A percentile compares a stretch with the other conserved stretches of the same genome.
phyloP scores from a whole-genome alignment of 2,888 invertebrate species.

The Drosophila flavopinicola region DNA sequence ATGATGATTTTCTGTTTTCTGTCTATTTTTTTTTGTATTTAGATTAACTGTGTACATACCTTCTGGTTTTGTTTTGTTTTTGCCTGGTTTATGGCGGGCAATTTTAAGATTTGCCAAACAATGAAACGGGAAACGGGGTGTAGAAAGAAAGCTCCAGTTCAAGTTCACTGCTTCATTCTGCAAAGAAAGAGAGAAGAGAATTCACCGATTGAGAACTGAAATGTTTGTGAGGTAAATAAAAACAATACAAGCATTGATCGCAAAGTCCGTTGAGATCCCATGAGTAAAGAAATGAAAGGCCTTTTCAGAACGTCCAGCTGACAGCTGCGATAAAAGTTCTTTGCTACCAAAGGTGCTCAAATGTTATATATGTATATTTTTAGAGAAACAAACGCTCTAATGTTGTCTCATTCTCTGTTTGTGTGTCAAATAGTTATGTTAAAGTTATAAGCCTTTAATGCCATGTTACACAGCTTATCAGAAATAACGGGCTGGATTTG shows the following conservation, averaged over 20 bases:
- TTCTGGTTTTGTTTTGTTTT: no score
- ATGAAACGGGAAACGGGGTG: background rate
- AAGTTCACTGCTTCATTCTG: conserved; percentile 25
- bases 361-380: no score
- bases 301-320: no score
- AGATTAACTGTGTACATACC: conserved; percentile 50
- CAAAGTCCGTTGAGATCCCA: background rate
- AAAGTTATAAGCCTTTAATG: conserved; percentile 22
- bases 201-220: background rate
- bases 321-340: no score
- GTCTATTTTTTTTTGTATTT: no score
- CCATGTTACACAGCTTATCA: conserved; percentile 27
- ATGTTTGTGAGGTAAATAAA: background rate
- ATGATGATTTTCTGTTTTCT: no score
- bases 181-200: background rate
- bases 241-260: background rate
- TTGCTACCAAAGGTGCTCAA: no score
- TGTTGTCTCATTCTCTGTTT: background rate
- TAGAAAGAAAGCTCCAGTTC: background rate
- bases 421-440: conserved; percentile 12
- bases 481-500: conserved; percentile 9
- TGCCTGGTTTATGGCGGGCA: background rate
- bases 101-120: conserved; percentile 16
- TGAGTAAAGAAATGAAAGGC: no score
- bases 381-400: no score